These are phyloP conservation scores for Acrocephalus kingi DNA, from an alignment of 2,113 vertebrate genomes.

Conservation along the genomic window DNA sequence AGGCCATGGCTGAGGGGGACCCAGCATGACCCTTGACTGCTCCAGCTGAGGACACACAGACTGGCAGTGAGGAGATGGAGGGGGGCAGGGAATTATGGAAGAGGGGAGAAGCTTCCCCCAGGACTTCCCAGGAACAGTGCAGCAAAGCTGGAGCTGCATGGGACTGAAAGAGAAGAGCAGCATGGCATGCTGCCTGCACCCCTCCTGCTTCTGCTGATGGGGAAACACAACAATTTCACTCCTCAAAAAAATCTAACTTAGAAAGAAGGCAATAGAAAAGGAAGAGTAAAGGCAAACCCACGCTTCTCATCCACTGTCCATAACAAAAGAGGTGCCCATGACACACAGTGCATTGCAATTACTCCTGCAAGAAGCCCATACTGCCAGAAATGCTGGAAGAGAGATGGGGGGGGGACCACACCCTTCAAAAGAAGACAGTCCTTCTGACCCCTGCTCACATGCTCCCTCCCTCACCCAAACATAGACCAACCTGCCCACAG, in stretches of 20 bases:
- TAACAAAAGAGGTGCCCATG: neutral
- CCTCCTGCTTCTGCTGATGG: neutral
- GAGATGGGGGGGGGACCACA: neutral
- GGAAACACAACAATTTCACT: neutral
- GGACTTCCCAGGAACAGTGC: neutral
- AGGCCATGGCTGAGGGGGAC: neutral
- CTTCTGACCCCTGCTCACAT: neutral
- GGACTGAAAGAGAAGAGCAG: neutral
- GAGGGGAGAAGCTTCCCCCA: neutral
- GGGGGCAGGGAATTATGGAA: rapidly evolving
- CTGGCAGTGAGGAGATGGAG: neutral
- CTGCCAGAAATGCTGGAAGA: neutral
- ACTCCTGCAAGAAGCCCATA: neutral
- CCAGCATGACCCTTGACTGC: neutral
- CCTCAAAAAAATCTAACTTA: neutral
- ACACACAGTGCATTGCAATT: neutral
- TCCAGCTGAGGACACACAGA: neutral
- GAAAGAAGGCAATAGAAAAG: neutral
- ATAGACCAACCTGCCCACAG: neutral
- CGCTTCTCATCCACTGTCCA: rapidly evolving
- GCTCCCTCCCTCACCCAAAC: neutral
- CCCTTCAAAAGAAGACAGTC: neutral
- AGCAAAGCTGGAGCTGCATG: rapidly evolving
- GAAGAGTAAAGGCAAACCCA: neutral
- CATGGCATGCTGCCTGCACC: neutral